Evolutionary conservation across 1,140 invertebrate species (phyloP).

Genomic region (Pinna nobilis): DNA sequence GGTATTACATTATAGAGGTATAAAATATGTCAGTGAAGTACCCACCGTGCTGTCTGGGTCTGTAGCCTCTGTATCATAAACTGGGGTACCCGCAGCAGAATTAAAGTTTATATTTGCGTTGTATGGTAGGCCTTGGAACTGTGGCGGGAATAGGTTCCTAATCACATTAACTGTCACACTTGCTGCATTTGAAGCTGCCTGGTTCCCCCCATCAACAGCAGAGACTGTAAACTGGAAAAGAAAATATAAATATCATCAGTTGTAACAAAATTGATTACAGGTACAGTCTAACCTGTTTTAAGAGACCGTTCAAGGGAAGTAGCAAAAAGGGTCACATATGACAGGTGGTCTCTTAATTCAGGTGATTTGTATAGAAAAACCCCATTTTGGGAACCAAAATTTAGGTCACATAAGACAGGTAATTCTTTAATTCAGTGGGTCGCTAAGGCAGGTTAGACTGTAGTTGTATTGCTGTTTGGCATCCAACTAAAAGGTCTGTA

Average conservation of each 20-base stretch:
- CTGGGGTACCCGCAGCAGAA: slow-evolving; percentile 22
- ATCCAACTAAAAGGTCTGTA: background rate
- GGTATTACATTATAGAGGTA: too few relatives aligned
- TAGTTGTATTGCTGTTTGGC: too few relatives aligned
- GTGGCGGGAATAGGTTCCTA: slow-evolving; percentile 78
- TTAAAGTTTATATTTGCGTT: slow-evolving; percentile 47
- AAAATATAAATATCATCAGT: background rate
- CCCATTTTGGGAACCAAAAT: too few relatives aligned
- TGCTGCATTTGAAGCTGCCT: slow-evolving; percentile 30
- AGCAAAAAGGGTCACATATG: too few relatives aligned
- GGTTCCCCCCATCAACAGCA: slow-evolving; percentile 50
- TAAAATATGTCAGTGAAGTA: too few relatives aligned
- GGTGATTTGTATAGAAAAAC: too few relatives aligned
- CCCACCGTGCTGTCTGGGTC: slow-evolving; percentile 91
- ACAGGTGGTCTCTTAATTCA: too few relatives aligned
- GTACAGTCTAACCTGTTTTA: background rate
- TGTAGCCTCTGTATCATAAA: slow-evolving; percentile 78
- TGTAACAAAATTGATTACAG: slow-evolving; percentile 4
- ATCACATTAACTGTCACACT: slow-evolving; percentile 66
- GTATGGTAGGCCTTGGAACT: slow-evolving; percentile 80
- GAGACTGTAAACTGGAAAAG: slow-evolving; percentile 48
- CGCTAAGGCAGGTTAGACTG: too few relatives aligned
- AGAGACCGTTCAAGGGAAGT: too few relatives aligned
- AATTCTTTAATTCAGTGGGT: too few relatives aligned
- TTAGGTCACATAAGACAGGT: too few relatives aligned